These are phyloP conservation scores for Synanthedon formicaeformis DNA, from an alignment of 2,888 invertebrate species.

Conservation along the genomic window DNA sequence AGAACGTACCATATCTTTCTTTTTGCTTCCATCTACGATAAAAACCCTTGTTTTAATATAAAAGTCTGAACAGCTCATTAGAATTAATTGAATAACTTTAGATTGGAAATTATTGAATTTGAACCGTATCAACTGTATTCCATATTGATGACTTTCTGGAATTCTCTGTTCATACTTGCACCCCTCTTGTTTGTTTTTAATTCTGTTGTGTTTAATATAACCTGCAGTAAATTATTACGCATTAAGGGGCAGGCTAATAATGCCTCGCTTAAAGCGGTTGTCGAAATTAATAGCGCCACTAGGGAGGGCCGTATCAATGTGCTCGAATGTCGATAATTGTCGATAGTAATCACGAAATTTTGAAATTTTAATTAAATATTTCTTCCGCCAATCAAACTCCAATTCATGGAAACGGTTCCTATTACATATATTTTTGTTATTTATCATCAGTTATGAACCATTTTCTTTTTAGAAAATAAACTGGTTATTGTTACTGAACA, in stretches of 20 bases:
- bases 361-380: too few relatives aligned
- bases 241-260: slow-evolving; percentile 66
- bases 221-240: slow-evolving; percentile 66
- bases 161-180: background rate
- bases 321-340: too few relatives aligned
- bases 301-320: slow-evolving; percentile 22
- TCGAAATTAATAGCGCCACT: slow-evolving; percentile 55
- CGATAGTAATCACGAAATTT: too few relatives aligned
- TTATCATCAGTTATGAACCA: too few relatives aligned
- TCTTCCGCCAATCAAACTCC: too few relatives aligned
- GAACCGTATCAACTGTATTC: background rate
- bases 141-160: background rate
- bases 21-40: too few relatives aligned
- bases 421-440: too few relatives aligned
- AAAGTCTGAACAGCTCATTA: background rate
- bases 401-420: too few relatives aligned
- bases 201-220: slow-evolving; percentile 64
- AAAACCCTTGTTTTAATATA: too few relatives aligned
- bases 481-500: too few relatives aligned
- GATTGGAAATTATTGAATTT: background rate
- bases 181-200: slow-evolving; percentile 53
- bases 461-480: too few relatives aligned
- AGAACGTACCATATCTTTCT: too few relatives aligned
- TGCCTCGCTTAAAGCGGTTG: slow-evolving; percentile 57
- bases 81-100: background rate